These are phyloP conservation scores for Pinctada fucata DNA, from an alignment of 2,888 invertebrate genomes.

Conservation along the genomic window DNA sequence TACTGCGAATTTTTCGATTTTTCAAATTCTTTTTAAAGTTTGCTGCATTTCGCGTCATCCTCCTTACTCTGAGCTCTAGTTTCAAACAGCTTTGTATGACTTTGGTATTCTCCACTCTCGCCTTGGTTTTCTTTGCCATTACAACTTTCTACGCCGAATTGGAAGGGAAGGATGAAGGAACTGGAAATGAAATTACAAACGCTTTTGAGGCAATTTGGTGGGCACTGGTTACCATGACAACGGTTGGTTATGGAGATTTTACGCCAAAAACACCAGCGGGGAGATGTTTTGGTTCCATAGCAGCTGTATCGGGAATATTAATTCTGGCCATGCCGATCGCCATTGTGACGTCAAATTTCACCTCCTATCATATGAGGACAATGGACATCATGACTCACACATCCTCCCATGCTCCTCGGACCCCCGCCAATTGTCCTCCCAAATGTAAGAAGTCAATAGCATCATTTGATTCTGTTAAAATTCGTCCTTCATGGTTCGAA, in stretches of 20 bases:
- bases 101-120: conserved; percentile 60
- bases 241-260: conserved; percentile 68
- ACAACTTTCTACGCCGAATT: conserved; percentile 65
- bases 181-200: conserved; percentile 49
- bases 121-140: conserved; percentile 66
- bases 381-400: conserved; percentile 17
- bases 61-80: conserved; percentile 63
- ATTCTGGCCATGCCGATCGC: conserved; percentile 64
- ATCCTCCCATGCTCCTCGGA: not conserved
- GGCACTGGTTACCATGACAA: conserved; percentile 70
- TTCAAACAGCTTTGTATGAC: conserved; percentile 62
- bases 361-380: conserved; percentile 2
- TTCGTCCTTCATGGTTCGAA: too few relatives aligned
- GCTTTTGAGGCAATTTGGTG: conserved; percentile 68
- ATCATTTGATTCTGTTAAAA: too few relatives aligned
- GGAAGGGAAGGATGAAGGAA: not conserved
- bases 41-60: conserved; percentile 60
- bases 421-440: too few relatives aligned
- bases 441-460: too few relatives aligned
- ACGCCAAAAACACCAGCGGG: conserved; percentile 54
- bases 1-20: conserved; percentile 39
- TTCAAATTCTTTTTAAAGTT: conserved; percentile 47
- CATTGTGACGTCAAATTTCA: conserved; percentile 66
- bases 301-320: conserved; percentile 59
- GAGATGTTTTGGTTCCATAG: conserved; percentile 54